Base-by-base conservation (phyloP, 2,797 vertebrate genomes). In the Melanotaenia pygmaea region DNA sequence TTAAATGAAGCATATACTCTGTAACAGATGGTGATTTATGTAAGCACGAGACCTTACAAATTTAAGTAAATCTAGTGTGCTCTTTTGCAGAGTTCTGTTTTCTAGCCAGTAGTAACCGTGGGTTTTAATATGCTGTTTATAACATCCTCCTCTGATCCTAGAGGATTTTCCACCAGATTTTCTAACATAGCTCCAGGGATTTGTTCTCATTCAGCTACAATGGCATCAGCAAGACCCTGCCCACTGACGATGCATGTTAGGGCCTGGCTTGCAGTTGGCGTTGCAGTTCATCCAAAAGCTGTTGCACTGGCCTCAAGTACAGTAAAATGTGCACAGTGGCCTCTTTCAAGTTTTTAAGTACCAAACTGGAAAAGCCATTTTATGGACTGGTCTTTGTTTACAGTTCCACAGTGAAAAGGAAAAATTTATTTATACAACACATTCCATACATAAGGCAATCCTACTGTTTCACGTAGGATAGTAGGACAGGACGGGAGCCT, bases 261-360 rank as follows among this genome's bases (percentile, higher is more conserved):
- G 16, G 18, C 12, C 63, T 3, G 16, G 28, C 43, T 43, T 10
- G 1, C 26, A 13, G 58, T 57, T 57, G 30, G 45, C 10, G 18
- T 69, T 35, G 37, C n/a, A 64, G 51, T 62, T 66, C 12, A 45
- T 34, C 78, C 28, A 13, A 63, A 61, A 72, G 26, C n/a, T 66
- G 63, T 24, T 3, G 12, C 10, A 24, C 2, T 2, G 3, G 9
- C 7, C 4, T 37, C 34, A 2, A 37, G 35, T 37, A 37, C 10
- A 43, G 40, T 18, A 18, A 43, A 43, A 43, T 43, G 14, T 5
- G 5, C 40, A 43, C 40, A 43, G 40, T 16, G 9, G 16, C 13
- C 14, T 4, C 4, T 5, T 43, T 43, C 16, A 16, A 20, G 28
- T 5, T 34, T 50, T 24, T n/a, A 3, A 32, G 32, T 54, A 34